Evolutionary conservation across 2,888 invertebrate species (phyloP).

Genomic region (Conchocele bisecta): DNA sequence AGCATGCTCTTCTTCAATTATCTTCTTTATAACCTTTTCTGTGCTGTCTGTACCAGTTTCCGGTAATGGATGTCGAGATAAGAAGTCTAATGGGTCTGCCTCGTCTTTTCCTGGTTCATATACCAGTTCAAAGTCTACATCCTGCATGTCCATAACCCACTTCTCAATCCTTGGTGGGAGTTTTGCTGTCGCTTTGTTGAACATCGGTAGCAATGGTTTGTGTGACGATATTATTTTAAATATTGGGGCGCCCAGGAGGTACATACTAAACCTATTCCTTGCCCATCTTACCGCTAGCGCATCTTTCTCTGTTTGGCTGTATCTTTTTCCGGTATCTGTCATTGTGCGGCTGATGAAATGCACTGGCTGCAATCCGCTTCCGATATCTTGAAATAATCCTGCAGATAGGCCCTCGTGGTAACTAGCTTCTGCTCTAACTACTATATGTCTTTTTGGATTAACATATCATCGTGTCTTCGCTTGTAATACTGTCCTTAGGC

Average conservation of each 20-base stretch:
- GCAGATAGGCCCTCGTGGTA: conserved; percentile 13
- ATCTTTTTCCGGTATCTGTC: conserved; percentile 37
- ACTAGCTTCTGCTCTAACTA: conserved; percentile 15
- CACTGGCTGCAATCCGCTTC: conserved; percentile 26
- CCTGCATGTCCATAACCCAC: conserved; percentile 32
- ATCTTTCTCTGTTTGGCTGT: conserved; percentile 28
- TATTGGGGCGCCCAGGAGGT: conserved; percentile 45
- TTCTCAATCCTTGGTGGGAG: conserved; percentile 18
- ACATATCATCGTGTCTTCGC: conserved; percentile 13
- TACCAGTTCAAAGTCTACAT: conserved; percentile 37
- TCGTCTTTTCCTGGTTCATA: conserved; percentile 48
- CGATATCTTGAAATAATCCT: conserved; percentile 22
- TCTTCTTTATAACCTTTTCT: conserved; percentile 16
- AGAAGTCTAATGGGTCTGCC: conserved; percentile 24
- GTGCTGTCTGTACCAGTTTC: background rate
- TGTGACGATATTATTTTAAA: conserved; percentile 34
- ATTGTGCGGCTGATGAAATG: conserved; percentile 33
- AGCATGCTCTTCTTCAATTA: conserved; percentile 1
- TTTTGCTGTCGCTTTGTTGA: conserved; percentile 19
- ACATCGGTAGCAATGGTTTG: conserved; percentile 28
- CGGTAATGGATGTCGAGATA: conserved; percentile 35
- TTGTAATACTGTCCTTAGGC: conserved; percentile 12
- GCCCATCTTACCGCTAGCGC: conserved; percentile 24
- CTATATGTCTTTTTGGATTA: conserved; percentile 22
- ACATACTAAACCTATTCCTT: conserved; percentile 25